A percentile compares a stretch with the other conserved stretches of the same genome.
These are phyloP conservation scores for Sinonovacula constricta DNA, from an alignment of 1,140 invertebrate species.

Conservation along the genomic window DNA sequence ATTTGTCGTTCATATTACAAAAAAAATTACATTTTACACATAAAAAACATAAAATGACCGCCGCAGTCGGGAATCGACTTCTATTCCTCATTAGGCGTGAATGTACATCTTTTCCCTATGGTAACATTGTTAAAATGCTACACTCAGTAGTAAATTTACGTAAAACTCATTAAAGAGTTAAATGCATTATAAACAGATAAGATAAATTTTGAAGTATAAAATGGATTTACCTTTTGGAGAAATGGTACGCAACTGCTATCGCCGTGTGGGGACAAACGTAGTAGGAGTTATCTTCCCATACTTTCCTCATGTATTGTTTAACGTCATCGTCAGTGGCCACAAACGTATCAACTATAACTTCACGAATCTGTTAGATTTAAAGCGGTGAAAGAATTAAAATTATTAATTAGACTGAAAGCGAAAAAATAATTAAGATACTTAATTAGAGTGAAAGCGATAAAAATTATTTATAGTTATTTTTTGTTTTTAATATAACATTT, in stretches of 20 bases:
- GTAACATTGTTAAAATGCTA: neutral
- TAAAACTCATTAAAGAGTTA: neutral
- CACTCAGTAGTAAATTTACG: neutral
- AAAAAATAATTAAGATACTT: too few relatives aligned
- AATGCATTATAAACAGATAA: neutral
- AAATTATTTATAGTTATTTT: too few relatives aligned
- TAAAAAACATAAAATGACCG: too few relatives aligned
- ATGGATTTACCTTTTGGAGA: constrained; percentile 36
- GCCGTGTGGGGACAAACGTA: constrained; percentile 80
- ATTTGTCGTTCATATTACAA: too few relatives aligned
- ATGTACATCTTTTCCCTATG: too few relatives aligned
- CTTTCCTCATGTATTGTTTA: constrained; percentile 72
- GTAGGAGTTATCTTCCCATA: constrained; percentile 78
- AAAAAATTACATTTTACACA: too few relatives aligned
- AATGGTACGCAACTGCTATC: constrained; percentile 77
- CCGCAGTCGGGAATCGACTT: too few relatives aligned
- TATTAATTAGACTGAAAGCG: too few relatives aligned
- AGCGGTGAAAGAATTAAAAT: too few relatives aligned
- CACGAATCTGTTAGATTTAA: constrained; percentile 69
- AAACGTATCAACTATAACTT: constrained; percentile 61
- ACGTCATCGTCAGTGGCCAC: constrained; percentile 70
- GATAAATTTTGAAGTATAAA: neutral
- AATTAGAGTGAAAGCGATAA: too few relatives aligned
- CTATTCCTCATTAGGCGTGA: too few relatives aligned
- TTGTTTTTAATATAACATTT: too few relatives aligned